Percentiles rank a stretch among this genome's conserved stretches.
phyloP scores from a whole-genome alignment of 2,888 invertebrate genomes.

The Lottia gigantea region DNA sequence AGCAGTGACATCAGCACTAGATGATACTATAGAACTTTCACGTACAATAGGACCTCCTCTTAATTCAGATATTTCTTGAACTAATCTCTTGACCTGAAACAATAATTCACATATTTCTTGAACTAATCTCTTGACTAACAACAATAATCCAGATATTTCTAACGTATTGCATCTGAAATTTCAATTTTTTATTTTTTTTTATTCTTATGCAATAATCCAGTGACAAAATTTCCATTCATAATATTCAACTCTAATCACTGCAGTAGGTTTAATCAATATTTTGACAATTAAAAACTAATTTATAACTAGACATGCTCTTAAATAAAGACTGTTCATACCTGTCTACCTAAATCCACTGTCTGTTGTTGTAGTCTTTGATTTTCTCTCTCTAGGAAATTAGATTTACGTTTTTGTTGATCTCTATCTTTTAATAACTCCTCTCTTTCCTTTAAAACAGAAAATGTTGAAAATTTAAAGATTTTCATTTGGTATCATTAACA shows the following conservation, averaged over 20 bases:
- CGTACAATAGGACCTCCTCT: slow-evolving; percentile 73
- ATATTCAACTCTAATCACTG: too few species aligned
- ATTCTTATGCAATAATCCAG: too few species aligned
- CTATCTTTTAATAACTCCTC: slow-evolving; percentile 77
- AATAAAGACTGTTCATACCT: slow-evolving; percentile 71
- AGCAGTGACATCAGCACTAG: slow-evolving; percentile 58
- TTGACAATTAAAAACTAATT: too few species aligned
- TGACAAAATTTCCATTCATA: too few species aligned
- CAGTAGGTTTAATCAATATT: too few species aligned
- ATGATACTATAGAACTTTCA: slow-evolving; percentile 48
- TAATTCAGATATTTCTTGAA: slow-evolving; percentile 86
- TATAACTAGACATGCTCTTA: not conserved
- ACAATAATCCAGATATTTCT: too few species aligned
- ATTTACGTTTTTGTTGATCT: slow-evolving; percentile 79
- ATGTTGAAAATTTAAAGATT: too few species aligned
- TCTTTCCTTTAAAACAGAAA: slow-evolving; percentile 72
- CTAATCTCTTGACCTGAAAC: slow-evolving; percentile 75
- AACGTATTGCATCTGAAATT: too few species aligned
- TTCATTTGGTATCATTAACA: too few species aligned
- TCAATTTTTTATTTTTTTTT: too few species aligned
- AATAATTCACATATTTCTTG: too few species aligned
- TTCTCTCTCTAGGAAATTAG: slow-evolving; percentile 80
- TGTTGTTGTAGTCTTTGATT: slow-evolving; percentile 82
- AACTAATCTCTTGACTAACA: slow-evolving; percentile 77
- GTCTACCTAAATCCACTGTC: slow-evolving; percentile 83